Percentiles rank a stretch among this genome's conserved stretches.
phyloP scores from a whole-genome alignment of 1,140 invertebrate genomes.

The Drosophila melanica region DNA sequence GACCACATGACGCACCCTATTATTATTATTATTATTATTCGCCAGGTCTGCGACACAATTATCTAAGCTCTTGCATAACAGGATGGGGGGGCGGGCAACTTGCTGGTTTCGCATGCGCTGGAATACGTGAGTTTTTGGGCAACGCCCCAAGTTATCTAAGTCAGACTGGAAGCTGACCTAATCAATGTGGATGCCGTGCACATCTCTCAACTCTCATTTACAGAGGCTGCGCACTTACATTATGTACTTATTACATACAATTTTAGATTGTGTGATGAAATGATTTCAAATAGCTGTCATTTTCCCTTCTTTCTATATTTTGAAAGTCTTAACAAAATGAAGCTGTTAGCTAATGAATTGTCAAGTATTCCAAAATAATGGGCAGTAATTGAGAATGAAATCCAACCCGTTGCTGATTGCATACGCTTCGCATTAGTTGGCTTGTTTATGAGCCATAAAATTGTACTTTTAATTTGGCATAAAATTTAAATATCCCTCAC shows the following conservation, averaged over 20 bases:
- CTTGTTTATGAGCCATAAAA: slow-evolving; percentile 67
- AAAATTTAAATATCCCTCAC: slow-evolving; percentile 72
- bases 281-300: slow-evolving; percentile 29
- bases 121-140: slow-evolving; percentile 40
- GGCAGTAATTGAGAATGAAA: slow-evolving; percentile 30
- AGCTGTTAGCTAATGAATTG: slow-evolving; percentile 61
- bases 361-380: slow-evolving; percentile 5
- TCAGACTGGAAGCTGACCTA: slow-evolving; percentile 50
- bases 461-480: slow-evolving; percentile 78
- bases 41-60: slow-evolving; percentile 43
- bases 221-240: slow-evolving; percentile 60
- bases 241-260: slow-evolving; percentile 13
- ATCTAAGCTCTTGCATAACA: slow-evolving; percentile 38
- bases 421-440: slow-evolving; percentile 5
- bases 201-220: slow-evolving; percentile 3
- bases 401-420: slow-evolving; percentile 57
- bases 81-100: background rate
- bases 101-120: slow-evolving; percentile 36
- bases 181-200: slow-evolving; percentile 37
- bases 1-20: slow-evolving; percentile 40
- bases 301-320: slow-evolving; percentile 24
- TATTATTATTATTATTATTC: too few relatives aligned
- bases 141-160: slow-evolving; percentile 63
- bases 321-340: slow-evolving; percentile 10
- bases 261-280: slow-evolving; percentile 39